These are phyloP conservation scores for Dascillus cervinus DNA, from an alignment of 2,888 invertebrate genomes.

Conservation along the genomic window DNA sequence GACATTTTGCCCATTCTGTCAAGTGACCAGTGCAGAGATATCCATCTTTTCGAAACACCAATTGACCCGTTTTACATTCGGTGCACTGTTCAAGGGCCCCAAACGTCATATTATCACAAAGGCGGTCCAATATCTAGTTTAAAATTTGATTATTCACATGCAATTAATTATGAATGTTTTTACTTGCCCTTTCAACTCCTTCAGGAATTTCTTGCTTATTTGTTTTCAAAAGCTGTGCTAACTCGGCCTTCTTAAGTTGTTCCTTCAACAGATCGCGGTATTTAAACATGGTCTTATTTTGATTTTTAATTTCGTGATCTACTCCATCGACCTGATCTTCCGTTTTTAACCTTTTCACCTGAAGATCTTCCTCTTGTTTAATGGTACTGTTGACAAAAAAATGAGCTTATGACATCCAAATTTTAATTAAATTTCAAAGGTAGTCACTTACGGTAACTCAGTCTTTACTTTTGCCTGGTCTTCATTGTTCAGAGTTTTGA, in stretches of 20 bases:
- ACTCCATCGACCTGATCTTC: conserved; percentile 53
- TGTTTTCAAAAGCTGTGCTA: conserved; percentile 55
- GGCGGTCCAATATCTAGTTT: conserved; percentile 65
- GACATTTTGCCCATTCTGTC: conserved; percentile 88
- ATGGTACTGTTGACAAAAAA: conserved; percentile 30
- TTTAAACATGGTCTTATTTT: conserved; percentile 63
- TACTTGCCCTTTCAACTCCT: conserved; percentile 59
- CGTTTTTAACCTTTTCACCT: conserved; percentile 60
- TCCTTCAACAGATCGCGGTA: conserved; percentile 56
- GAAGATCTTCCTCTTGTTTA: conserved; percentile 51
- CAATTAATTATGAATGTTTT: too few species aligned
- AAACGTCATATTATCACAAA: conserved; percentile 83
- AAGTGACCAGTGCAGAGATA: conserved; percentile 72
- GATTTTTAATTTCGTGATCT: conserved; percentile 52
- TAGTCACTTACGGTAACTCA: conserved; percentile 56
- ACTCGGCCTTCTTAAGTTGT: conserved; percentile 52
- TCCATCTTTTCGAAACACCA: conserved; percentile 59
- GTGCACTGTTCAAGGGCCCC: conserved; percentile 72
- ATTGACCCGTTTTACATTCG: conserved; percentile 70
- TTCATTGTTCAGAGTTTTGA: conserved; percentile 58
- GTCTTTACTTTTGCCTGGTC: conserved; percentile 59
- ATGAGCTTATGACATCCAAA: neutral
- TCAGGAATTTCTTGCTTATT: conserved; percentile 66
- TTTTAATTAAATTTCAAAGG: neutral
- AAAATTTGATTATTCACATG: conserved; percentile 26